phyloP scores from a whole-genome alignment of 1,140 invertebrate genomes.

The Heliothis subflexa region DNA sequence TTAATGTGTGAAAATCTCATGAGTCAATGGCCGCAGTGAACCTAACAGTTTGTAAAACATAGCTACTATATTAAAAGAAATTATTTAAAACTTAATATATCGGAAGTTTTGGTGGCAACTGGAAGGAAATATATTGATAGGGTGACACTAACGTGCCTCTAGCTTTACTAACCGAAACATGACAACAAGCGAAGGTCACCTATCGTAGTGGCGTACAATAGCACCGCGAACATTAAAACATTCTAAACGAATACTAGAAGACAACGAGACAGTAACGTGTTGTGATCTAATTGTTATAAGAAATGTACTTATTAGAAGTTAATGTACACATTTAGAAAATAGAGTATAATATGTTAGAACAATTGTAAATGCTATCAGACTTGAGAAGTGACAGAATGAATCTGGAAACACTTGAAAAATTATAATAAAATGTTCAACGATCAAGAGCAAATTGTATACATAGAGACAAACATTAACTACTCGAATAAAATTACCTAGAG shows the following conservation, averaged over 20 bases:
- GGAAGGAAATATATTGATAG: conserved; percentile 62
- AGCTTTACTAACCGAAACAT: conserved; percentile 49
- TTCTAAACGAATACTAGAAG: conserved; percentile 31
- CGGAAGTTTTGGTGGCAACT: conserved; percentile 58
- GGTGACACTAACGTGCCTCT: conserved; percentile 62
- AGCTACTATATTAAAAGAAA: conserved; percentile 27
- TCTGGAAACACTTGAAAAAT: conserved; percentile 24
- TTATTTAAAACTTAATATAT: conserved; percentile 13
- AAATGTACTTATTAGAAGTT: conserved; percentile 23
- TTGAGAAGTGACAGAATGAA: conserved; percentile 22
- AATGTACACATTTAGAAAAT: conserved; percentile 40
- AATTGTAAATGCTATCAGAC: conserved; percentile 41
- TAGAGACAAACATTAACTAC: conserved; percentile 39
- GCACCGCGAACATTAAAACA: conserved; percentile 51
- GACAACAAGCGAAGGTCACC: conserved; percentile 34
- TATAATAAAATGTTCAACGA: background rate
- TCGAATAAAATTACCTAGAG: conserved; percentile 32
- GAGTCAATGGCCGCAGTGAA: conserved; percentile 35
- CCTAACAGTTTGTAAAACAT: conserved; percentile 29
- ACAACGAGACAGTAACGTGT: conserved; percentile 12
- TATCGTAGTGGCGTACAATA: conserved; percentile 57
- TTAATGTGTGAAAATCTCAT: conserved; percentile 29
- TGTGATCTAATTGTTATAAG: conserved; percentile 5
- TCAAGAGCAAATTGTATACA: conserved; percentile 30
- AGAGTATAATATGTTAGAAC: conserved; percentile 38